Evolutionary conservation across 2,888 invertebrate genomes (phyloP).

Genomic region (Pachycephus smyrnensis): DNA sequence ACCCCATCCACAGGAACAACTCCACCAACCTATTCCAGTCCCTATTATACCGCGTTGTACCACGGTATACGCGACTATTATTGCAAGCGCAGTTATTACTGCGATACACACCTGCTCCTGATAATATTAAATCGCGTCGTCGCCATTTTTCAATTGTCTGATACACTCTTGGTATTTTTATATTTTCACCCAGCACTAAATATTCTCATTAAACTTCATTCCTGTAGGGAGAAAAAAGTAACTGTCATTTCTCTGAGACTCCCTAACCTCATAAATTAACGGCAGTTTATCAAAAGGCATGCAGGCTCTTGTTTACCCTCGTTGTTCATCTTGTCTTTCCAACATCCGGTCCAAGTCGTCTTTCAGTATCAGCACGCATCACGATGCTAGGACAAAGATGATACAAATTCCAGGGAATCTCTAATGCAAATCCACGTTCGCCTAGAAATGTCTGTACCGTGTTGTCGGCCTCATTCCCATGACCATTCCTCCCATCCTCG

Average conservation of each 20-base stretch:
- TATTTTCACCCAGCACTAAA: not conserved
- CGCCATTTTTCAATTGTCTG: not conserved
- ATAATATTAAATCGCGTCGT: not conserved
- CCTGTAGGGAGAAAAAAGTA: not conserved
- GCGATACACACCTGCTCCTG: not conserved
- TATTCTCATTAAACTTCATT: not conserved
- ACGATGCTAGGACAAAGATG: not conserved
- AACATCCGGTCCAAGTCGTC: slow-evolving; percentile 3
- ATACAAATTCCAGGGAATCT: slow-evolving; percentile 15
- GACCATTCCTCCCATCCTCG: slow-evolving; percentile 17
- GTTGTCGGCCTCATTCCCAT: slow-evolving; percentile 19
- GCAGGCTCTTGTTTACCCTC: not conserved
- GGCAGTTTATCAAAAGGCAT: not conserved
- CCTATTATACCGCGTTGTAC: not conserved
- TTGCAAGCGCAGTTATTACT: slow-evolving; percentile 1
- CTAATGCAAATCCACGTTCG: slow-evolving; percentile 23
- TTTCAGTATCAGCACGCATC: slow-evolving; percentile 2
- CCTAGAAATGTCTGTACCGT: slow-evolving; percentile 18
- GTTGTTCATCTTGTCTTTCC: slow-evolving; percentile 1
- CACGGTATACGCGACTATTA: not conserved
- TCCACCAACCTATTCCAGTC: not conserved
- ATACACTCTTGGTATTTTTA: not conserved
- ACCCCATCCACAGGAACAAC: not conserved
- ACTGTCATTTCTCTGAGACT: too few relatives aligned
- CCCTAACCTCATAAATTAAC: not conserved